Conservation (phyloP, 1,140 invertebrate genomes). For the Matsumurasca onukii region DNA sequence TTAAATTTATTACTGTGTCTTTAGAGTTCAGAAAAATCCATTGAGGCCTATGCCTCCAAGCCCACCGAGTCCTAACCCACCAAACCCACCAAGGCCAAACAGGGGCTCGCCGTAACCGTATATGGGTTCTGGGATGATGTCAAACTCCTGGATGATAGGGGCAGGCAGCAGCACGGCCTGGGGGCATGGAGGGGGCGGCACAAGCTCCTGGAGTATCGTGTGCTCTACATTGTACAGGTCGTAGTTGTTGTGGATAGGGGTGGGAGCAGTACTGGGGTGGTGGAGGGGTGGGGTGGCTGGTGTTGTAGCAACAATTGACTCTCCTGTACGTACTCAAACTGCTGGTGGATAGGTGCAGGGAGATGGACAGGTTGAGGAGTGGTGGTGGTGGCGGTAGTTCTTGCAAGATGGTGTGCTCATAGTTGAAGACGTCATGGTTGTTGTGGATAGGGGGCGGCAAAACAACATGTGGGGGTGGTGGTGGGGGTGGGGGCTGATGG, state of each 20-base stretch:
- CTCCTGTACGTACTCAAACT: neutral
- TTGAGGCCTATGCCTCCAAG: no score
- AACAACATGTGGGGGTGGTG: conserved; percentile 3
- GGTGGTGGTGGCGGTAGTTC: conserved; percentile 13
- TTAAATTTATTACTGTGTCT: no score
- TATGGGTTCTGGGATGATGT: neutral
- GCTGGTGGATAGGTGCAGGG: conserved; percentile 3
- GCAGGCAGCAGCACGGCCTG: neutral
- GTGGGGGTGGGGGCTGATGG: conserved; percentile 14
- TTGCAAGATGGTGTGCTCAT: neutral
- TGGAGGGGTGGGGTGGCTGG: conserved; percentile 9
- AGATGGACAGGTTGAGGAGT: conserved; percentile 10
- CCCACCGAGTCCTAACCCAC: no score
- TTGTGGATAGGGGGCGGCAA: conserved; percentile 15
- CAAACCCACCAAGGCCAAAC: no score
- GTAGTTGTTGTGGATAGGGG: conserved; percentile 16
- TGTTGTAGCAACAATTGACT: neutral
- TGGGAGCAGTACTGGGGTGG: neutral
- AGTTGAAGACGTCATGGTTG: conserved; percentile 11
- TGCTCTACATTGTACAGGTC: neutral
- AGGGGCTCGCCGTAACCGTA: no score
- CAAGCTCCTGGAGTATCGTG: neutral
- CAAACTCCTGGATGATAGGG: conserved; percentile 3
- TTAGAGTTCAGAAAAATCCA: no score
- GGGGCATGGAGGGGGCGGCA: neutral